A percentile compares a stretch with the other conserved stretches of the same genome.
These are phyloP conservation scores for Rhabdomys dilectus DNA, from an alignment of 2,113 vertebrate species.

Conservation along the genomic window DNA sequence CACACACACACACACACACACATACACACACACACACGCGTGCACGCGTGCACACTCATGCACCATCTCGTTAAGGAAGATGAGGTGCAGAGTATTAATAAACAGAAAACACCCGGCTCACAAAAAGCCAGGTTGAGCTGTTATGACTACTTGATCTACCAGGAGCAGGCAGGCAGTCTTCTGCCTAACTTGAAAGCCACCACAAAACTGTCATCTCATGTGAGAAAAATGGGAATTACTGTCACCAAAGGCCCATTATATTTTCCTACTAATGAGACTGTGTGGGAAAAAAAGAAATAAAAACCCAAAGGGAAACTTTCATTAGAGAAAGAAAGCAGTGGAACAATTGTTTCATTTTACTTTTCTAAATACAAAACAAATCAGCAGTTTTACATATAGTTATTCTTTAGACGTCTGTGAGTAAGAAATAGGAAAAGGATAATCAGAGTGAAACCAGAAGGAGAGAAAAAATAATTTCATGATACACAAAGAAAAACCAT, in stretches of 20 bases:
- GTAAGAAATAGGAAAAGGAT: conserved; percentile 59
- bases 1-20: no score
- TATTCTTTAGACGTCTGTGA: conserved; percentile 51
- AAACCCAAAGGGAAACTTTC: conserved; percentile 53
- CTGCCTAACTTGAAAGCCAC: conserved; percentile 1
- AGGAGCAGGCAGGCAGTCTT: neutral
- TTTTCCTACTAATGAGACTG: conserved; percentile 18
- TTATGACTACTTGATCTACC: neutral
- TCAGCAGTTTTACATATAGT: conserved; percentile 38
- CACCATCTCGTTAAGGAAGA: conserved; percentile 2
- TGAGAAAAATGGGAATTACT: conserved; percentile 28
- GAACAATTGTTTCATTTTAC: conserved; percentile 47
- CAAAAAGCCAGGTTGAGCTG: neutral
- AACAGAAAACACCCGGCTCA: conserved; percentile 1
- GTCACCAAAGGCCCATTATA: neutral
- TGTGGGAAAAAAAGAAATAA: neutral
- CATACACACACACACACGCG: neutral
- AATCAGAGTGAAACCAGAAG: conserved; percentile 24
- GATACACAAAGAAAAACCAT: conserved; percentile 46
- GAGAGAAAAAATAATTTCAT: conserved; percentile 52
- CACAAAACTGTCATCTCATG: neutral
- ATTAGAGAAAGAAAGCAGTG: conserved; percentile 53
- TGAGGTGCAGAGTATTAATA: neutral
- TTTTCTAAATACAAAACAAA: conserved; percentile 47
- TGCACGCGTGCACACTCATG: neutral